A percentile compares a stretch with the other conserved stretches of the same genome.
Conservation (phyloP, 2,113 vertebrate species). For the Orthonyx spaldingii region DNA sequence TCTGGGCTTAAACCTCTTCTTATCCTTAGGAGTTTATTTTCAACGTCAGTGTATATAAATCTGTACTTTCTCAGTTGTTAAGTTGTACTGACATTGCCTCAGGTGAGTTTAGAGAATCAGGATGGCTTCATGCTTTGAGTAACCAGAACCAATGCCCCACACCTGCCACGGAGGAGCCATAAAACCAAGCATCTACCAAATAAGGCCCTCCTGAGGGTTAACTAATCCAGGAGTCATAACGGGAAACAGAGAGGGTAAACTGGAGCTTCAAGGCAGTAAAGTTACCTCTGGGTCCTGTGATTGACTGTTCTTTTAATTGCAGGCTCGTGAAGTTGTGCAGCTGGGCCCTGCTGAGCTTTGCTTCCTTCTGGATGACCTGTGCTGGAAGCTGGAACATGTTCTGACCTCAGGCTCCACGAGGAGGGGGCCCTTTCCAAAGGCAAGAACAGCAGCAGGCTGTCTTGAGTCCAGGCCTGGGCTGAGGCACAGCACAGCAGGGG, state of each 20-base stretch:
- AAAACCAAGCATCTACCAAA: neutral
- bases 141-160: neutral
- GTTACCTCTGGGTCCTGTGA: neutral
- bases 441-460: slow-evolving; percentile 28
- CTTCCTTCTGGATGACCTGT: slow-evolving; percentile 92
- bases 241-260: neutral
- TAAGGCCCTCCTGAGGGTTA: neutral
- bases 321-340: slow-evolving; percentile 86
- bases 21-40: neutral
- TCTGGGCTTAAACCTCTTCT: neutral
- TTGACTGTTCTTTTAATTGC: neutral
- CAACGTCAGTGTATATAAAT: neutral
- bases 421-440: slow-evolving; percentile 85
- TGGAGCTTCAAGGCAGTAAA: neutral
- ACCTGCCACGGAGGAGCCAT: neutral
- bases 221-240: neutral
- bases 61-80: neutral
- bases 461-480: neutral
- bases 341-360: slow-evolving; percentile 87
- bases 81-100: neutral
- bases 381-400: slow-evolving; percentile 85
- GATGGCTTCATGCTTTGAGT: neutral
- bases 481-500: neutral
- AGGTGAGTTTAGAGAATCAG: neutral
- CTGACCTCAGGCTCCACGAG: slow-evolving; percentile 73